phyloP scores from a whole-genome alignment of 2,888 invertebrate species.

The Stramonita haemastoma region DNA sequence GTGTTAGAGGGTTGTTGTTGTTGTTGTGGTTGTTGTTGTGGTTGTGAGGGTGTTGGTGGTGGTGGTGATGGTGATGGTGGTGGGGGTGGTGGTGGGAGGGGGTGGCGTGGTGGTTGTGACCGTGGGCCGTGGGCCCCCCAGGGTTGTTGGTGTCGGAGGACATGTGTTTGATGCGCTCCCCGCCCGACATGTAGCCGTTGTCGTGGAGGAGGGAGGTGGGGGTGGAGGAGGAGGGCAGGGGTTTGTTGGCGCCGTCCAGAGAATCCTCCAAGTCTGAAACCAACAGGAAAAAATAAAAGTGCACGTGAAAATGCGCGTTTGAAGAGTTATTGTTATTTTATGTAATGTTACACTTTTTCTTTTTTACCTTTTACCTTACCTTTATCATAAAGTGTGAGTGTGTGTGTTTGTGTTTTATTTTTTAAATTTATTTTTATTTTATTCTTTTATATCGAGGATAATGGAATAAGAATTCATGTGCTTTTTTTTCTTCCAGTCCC shows the following conservation, averaged over 20 bases:
- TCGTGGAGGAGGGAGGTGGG: not conserved
- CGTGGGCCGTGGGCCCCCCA: not conserved
- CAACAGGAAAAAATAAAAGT: too few relatives aligned
- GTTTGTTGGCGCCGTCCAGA: not conserved
- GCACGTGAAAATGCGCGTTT: too few relatives aligned
- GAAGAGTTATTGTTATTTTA: too few relatives aligned
- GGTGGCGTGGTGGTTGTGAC: not conserved
- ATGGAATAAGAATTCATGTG: too few relatives aligned
- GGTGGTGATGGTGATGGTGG: not conserved
- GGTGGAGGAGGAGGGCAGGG: not conserved
- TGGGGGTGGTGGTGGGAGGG: not conserved
- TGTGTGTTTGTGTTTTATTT: too few relatives aligned
- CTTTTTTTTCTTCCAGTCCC: too few relatives aligned
- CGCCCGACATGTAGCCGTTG: not conserved
- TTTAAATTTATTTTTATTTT: too few relatives aligned
- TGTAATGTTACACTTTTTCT: too few relatives aligned
- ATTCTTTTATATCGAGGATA: too few relatives aligned
- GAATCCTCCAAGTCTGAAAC: constrained; percentile 39
- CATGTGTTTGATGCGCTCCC: not conserved
- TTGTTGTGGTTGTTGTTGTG: not conserved
- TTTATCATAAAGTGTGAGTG: too few relatives aligned
- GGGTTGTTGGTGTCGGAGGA: constrained; percentile 13
- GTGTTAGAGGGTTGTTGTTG: not conserved
- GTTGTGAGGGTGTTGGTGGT: not conserved
- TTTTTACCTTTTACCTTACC: too few relatives aligned